Evolutionary conservation across 1,140 invertebrate genomes (phyloP), one percentile per base, ranked within the genome.

Genomic region (Drosophila lowei): DNA sequence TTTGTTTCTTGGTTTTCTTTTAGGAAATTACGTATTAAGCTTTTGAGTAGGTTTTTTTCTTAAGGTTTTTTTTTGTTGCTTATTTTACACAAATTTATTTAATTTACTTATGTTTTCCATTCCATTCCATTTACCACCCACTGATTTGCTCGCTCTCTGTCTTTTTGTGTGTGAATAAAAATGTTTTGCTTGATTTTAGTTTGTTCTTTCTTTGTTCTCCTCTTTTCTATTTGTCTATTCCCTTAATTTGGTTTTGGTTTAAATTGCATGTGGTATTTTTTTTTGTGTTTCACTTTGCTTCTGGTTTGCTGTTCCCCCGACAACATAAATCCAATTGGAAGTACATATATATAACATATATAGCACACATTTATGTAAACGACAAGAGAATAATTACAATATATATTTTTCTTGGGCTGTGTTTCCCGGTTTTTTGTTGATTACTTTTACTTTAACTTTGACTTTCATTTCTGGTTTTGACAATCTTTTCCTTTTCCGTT

Each of bases 1-100:
- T 38, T 54, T 70, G 53, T 68, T 42, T 52, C 6, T 28, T 21
- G 50, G 44, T 66, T 43, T 54, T 75, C 56, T 62, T 55, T 67
- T 78, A 83, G 79, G 74, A 83, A 81, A 79, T 85, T 85, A 85
- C 80, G 80, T 85, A 85, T 86, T 66, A 79, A 67, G 61, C 56
- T 73, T 74, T 54, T 62, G 55, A 58, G 60, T 64, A 63, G 57
- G 18, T 75, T 71, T 53, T 50, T 44, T 42, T 38, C 64, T 70
- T 58, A 58, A 30, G 38, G 18, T 48, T 34, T 54, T 44, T 6
- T 28, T 58, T 54, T 47, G 63, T 73, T 64, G 55, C 59, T 59
- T 83, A 73, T 67, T 70, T 59, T 81, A 60, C 62, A 58, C 65
- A 71, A 77, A 63, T 63, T 61, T 43, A 49, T 73, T 77, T 77